These are phyloP conservation scores for Varecia variegata DNA, from an alignment of 2,797 vertebrate species.

Conservation along the genomic window DNA sequence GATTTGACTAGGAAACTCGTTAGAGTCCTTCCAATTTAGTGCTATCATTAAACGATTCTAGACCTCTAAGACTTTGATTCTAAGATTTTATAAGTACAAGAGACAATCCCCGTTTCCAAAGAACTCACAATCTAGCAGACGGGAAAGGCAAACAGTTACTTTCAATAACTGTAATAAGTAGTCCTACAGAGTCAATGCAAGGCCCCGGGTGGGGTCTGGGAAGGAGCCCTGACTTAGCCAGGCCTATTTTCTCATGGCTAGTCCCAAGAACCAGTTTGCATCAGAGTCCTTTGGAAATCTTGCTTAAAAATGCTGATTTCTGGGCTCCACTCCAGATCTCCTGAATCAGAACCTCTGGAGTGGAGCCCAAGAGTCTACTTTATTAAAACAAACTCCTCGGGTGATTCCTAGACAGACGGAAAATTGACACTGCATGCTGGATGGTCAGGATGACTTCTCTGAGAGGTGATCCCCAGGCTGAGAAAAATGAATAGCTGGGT, in stretches of 20 bases:
- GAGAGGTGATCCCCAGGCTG: not conserved
- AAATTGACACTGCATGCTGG: not conserved
- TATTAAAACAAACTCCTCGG: not conserved
- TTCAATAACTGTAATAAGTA: not conserved
- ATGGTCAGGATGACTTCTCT: not conserved
- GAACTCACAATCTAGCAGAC: not conserved
- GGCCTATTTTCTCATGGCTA: not conserved
- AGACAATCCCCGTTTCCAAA: not conserved
- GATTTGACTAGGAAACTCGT: not conserved
- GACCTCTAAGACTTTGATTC: not conserved
- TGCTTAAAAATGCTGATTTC: slow-evolving; percentile 45
- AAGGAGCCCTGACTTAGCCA: not conserved
- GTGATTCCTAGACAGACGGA: not conserved
- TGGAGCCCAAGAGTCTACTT: not conserved
- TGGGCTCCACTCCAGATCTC: not conserved
- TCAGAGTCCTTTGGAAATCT: not conserved
- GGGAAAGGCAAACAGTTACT: not conserved
- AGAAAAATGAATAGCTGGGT: not conserved
- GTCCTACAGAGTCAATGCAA: not conserved
- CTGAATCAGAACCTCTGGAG: slow-evolving; percentile 15
- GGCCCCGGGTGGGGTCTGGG: not conserved
- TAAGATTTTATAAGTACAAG: not conserved
- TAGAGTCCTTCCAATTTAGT: not conserved
- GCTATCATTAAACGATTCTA: slow-evolving; percentile 8
- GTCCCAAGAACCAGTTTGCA: not conserved